Base-by-base conservation (phyloP, 2,888 invertebrate species). In the Chouioia cunea region DNA sequence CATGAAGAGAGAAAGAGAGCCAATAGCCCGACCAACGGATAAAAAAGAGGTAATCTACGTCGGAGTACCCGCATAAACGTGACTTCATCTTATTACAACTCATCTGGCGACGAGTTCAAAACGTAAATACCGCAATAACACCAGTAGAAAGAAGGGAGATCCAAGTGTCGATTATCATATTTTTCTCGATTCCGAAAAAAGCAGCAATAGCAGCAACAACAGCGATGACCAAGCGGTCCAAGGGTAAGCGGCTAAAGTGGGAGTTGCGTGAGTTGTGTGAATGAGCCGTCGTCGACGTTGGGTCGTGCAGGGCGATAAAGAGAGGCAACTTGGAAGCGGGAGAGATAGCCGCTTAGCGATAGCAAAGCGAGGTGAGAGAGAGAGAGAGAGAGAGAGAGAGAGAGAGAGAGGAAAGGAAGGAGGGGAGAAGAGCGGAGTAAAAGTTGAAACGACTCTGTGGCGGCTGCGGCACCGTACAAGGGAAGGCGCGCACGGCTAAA, bases 401-500 rank as follows among this genome's bases (percentile, higher is more conserved):
- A 53, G 36, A 27, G 66, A 43, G 67, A 52, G 57, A 36, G 23
- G 57, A 57, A 54, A 23, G 23, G 16, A 43, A 12, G 56, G 36
- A 46, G 53, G 20, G 63, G 57, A 52, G 62, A 44, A 56, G 65
- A 36, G 63, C 54, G 60, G 58, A 70, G 73, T 73, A 71, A 73
- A 73, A 73, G 67, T 73, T 65, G 59, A 65, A 70, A 70, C 65
- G 66, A 72, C 66, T 16, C 65, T 14, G 64, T 65, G 43, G 71
- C 67, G 58, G 71, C 73, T 50, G 60, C 72, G 72, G 73, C 60
- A 65, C 73, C 73, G 68, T 71, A 74, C 73, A 74, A 74, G 73
- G 73, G 71, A 74, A 74, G 73, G 73, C 65, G 64, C 68, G 68
- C 67, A 66, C 66, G 54, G 56, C 48, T 66, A 66, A 70, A 65